phyloP scores from a whole-genome alignment of 2,888 invertebrate species.

The Drosophila yooni region DNA sequence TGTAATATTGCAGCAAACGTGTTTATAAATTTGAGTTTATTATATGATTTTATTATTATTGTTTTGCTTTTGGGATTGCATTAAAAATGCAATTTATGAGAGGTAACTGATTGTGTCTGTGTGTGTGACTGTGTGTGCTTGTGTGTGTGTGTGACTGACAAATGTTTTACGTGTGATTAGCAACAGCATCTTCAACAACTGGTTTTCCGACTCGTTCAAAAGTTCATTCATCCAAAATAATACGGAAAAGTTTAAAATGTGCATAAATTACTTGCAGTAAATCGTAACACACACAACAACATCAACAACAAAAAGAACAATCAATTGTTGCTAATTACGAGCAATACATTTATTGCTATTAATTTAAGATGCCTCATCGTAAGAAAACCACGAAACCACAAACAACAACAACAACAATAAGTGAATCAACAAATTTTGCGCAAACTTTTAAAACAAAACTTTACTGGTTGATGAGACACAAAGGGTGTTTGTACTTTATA shows the following conservation, averaged over 20 bases:
- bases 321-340: conserved; percentile 55
- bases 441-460: conserved; percentile 3
- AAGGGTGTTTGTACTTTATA: background rate
- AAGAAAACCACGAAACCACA: conserved; percentile 51
- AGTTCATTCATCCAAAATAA: conserved; percentile 82
- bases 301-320: conserved; percentile 18
- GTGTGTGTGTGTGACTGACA: conserved; percentile 24
- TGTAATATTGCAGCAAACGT: conserved; percentile 40
- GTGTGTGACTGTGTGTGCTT: conserved; percentile 5
- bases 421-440: conserved; percentile 19
- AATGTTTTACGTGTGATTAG: conserved; percentile 28
- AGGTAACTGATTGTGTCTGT: conserved; percentile 31
- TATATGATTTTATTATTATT: conserved; percentile 18
- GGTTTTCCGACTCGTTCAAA: conserved; percentile 58
- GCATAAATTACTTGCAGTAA: conserved; percentile 72
- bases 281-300: conserved; percentile 38
- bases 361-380: conserved; percentile 56
- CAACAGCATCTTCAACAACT: conserved; percentile 48
- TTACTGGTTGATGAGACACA: conserved; percentile 2
- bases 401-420: conserved; percentile 12
- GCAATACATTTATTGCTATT: conserved; percentile 58
- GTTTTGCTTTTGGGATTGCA: conserved; percentile 39
- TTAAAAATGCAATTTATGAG: conserved; percentile 71
- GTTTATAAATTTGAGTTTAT: conserved; percentile 48
- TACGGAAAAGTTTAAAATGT: conserved; percentile 80